phyloP scores from a whole-genome alignment of 1,140 invertebrate species.

The Dendrolimus kikuchii region DNA sequence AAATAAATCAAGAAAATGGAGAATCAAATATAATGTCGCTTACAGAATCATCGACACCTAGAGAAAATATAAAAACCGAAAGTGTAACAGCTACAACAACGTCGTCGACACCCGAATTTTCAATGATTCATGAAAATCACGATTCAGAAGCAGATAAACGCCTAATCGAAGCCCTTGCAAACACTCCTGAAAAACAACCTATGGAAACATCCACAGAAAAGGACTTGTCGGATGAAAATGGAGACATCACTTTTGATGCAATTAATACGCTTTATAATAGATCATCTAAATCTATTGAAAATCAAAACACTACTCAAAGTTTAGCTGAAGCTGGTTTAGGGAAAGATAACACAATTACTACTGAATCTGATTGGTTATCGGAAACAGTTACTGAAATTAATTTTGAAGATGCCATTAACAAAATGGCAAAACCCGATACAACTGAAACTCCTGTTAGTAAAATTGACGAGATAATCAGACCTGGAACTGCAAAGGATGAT shows the following conservation, averaged over 20 bases:
- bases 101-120: constrained; percentile 20
- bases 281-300: constrained; percentile 45
- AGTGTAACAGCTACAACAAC: constrained; percentile 9
- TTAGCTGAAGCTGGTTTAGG: constrained; percentile 17
- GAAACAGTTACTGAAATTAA: constrained; percentile 46
- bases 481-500: constrained; percentile 42
- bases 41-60: too few species aligned
- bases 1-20: neutral
- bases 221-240: constrained; percentile 28
- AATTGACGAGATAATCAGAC: constrained; percentile 43
- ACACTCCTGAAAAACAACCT: constrained; percentile 29
- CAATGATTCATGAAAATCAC: constrained; percentile 33
- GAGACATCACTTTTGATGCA: constrained; percentile 42
- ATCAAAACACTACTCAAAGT: constrained; percentile 13
- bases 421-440: constrained; percentile 30
- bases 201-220: constrained; percentile 22
- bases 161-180: constrained; percentile 28
- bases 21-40: too few species aligned
- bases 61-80: constrained; percentile 19
- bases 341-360: constrained; percentile 19
- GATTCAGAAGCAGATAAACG: constrained; percentile 36
- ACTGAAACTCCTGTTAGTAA: constrained; percentile 33
- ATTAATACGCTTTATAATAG: constrained; percentile 47
- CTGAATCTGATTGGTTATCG: constrained; percentile 52
- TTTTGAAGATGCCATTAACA: constrained; percentile 41